Conservation (phyloP, 2,797 vertebrate species). For the Craterocephalus amniculus region DNA sequence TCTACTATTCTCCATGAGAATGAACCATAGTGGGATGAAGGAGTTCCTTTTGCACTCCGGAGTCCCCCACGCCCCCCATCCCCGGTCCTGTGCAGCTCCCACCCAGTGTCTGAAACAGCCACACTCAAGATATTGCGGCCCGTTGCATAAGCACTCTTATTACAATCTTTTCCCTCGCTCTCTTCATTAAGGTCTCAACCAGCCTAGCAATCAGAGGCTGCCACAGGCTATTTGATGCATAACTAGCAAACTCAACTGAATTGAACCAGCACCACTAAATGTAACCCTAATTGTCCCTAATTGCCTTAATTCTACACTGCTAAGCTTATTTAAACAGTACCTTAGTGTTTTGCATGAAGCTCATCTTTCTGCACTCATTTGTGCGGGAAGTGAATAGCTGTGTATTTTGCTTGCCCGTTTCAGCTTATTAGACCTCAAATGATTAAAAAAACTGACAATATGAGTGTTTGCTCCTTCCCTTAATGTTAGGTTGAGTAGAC, state of each 20-base stretch:
- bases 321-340: conserved; percentile 72
- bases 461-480: background rate
- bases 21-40: conserved; percentile 49
- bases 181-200: conserved; percentile 58
- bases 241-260: conserved; percentile 59
- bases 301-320: conserved; percentile 76
- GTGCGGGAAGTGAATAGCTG: conserved; percentile 16
- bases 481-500: background rate
- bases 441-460: conserved; percentile 1
- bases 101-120: conserved; percentile 54
- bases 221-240: conserved; percentile 72
- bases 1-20: conserved; percentile 27
- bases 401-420: conserved; percentile 31
- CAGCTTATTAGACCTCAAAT: conserved; percentile 10
- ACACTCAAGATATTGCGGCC: conserved; percentile 65
- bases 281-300: conserved; percentile 78
- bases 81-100: conserved; percentile 57
- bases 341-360: conserved; percentile 54
- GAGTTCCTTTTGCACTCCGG: conserved; percentile 35
- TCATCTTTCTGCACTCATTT: conserved; percentile 55
- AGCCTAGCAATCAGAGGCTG: conserved; percentile 66
- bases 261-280: conserved; percentile 68
- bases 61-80: conserved; percentile 13
- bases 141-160: conserved; percentile 78
- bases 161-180: conserved; percentile 30